Evolutionary conservation across 1,140 invertebrate genomes (phyloP).

Genomic region (Teleogryllus occipitalis): DNA sequence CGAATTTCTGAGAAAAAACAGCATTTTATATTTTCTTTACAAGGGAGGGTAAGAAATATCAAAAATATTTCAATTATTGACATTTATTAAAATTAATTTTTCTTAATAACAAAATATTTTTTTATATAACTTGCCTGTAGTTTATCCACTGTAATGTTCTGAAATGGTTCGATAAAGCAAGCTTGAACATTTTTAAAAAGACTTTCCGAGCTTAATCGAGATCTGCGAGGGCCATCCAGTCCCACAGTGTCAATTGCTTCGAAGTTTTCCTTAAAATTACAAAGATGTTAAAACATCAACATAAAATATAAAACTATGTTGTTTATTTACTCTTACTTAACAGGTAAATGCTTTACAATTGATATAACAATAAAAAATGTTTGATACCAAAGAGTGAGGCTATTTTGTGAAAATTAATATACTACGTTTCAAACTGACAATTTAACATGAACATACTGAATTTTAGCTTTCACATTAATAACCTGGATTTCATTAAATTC

Average conservation of each 20-base stretch:
- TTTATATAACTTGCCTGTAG: not conserved
- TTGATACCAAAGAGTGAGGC: too few species aligned
- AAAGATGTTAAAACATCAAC: not conserved
- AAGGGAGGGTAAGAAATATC: too few species aligned
- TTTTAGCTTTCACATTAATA: too few species aligned
- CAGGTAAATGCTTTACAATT: not conserved
- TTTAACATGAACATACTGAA: too few species aligned
- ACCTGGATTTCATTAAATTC: too few species aligned
- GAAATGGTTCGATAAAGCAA: not conserved
- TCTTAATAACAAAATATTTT: not conserved
- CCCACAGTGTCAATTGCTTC: not conserved
- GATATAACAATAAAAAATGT: too few species aligned
- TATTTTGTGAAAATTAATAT: too few species aligned
- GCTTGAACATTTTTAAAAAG: not conserved
- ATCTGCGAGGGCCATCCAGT: not conserved
- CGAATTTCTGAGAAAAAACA: too few species aligned
- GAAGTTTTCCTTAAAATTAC: not conserved
- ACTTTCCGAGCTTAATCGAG: not conserved
- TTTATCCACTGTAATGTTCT: not conserved
- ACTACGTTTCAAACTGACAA: too few species aligned
- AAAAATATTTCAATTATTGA: too few species aligned
- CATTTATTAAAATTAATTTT: too few species aligned
- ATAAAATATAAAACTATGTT: not conserved
- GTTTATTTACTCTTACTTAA: not conserved
- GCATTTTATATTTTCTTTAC: too few species aligned